phyloP scores from a whole-genome alignment of 2,888 invertebrate species.

The Trichopoda pennipes region DNA sequence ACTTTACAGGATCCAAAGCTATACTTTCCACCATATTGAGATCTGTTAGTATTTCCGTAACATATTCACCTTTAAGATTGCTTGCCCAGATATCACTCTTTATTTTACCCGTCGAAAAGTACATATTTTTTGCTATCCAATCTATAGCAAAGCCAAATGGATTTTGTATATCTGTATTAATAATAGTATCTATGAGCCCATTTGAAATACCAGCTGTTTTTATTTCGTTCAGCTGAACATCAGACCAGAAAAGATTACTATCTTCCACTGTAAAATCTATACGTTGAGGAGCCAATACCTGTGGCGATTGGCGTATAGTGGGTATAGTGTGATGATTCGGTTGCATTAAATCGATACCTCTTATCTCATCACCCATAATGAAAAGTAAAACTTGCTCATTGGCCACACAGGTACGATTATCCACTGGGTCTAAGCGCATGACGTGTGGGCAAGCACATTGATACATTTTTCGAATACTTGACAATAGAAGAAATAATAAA shows the following conservation, averaged over 20 bases:
- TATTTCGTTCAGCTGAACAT: slow-evolving; percentile 88
- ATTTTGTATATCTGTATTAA: slow-evolving; percentile 85
- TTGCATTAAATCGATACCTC: slow-evolving; percentile 90
- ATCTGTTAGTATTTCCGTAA: slow-evolving; percentile 81
- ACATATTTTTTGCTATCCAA: slow-evolving; percentile 86
- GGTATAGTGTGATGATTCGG: slow-evolving; percentile 91
- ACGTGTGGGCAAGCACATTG: slow-evolving; percentile 93
- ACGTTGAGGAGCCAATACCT: slow-evolving; percentile 86
- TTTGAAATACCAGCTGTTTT: slow-evolving; percentile 86
- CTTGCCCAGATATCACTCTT: slow-evolving; percentile 85
- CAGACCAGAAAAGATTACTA: slow-evolving; percentile 89
- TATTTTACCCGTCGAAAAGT: slow-evolving; percentile 84
- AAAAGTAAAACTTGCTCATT: slow-evolving; percentile 91
- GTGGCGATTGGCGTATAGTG: slow-evolving; percentile 84
- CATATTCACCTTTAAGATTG: slow-evolving; percentile 87
- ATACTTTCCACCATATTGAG: slow-evolving; percentile 84
- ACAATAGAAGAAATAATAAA: neutral
- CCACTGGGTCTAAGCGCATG: slow-evolving; percentile 86
- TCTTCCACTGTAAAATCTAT: slow-evolving; percentile 86
- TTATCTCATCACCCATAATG: slow-evolving; percentile 88
- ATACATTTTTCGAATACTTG: slow-evolving; percentile 83
- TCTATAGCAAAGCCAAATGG: slow-evolving; percentile 88
- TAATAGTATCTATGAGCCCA: slow-evolving; percentile 86
- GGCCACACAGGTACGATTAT: slow-evolving; percentile 84
- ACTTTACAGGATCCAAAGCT: slow-evolving; percentile 86